Evolutionary conservation across 2,797 vertebrate genomes (phyloP).

Genomic region (Sebastes aleutianus): DNA sequence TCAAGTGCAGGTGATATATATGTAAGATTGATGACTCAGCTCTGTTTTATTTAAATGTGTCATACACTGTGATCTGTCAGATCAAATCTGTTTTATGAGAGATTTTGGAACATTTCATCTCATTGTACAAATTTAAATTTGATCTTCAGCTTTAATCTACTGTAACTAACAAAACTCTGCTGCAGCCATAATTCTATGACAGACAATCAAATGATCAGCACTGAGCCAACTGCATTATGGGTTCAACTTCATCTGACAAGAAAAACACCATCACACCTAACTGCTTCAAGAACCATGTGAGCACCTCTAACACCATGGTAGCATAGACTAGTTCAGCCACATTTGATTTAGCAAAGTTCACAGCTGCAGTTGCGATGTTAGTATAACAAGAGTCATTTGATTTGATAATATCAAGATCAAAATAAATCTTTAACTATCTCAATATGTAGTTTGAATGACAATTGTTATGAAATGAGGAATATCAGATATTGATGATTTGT

Average conservation of each 20-base stretch:
- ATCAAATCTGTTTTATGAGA: too few relatives aligned
- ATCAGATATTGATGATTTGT: not conserved
- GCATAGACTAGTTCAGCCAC: fast-evolving
- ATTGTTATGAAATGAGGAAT: not conserved
- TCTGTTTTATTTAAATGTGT: not conserved
- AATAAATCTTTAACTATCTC: not conserved
- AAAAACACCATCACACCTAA: not conserved
- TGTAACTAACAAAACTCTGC: too few relatives aligned
- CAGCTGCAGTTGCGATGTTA: not conserved
- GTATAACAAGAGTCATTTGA: not conserved
- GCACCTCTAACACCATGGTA: not conserved
- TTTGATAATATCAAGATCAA: not conserved
- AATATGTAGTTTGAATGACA: not conserved
- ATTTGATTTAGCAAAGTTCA: not conserved
- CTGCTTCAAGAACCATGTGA: not conserved
- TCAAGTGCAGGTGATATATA: not conserved
- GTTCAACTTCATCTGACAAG: too few relatives aligned
- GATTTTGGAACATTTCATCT: too few relatives aligned
- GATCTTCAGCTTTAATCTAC: too few relatives aligned
- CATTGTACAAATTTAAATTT: too few relatives aligned
- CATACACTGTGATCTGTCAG: not conserved
- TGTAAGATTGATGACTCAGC: not conserved
- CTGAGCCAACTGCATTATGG: too few relatives aligned
- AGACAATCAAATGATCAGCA: not conserved
- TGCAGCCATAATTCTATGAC: too few relatives aligned